Conservation (phyloP, 1,140 invertebrate genomes). For the Archivesica marissinica region DNA sequence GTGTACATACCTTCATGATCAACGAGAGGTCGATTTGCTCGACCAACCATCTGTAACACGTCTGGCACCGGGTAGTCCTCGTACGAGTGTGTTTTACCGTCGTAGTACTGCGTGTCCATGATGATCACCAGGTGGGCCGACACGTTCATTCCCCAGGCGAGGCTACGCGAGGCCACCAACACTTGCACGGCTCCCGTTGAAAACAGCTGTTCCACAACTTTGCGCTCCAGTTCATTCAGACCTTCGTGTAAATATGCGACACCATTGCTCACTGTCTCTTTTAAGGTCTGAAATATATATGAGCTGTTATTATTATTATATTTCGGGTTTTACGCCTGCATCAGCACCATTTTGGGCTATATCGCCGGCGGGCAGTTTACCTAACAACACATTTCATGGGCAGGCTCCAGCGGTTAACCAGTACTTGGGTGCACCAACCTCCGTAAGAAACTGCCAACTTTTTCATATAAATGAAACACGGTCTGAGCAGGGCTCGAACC, state of each 20-base stretch:
- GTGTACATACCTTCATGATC: constrained; percentile 92
- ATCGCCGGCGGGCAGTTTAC: no score
- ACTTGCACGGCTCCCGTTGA: constrained; percentile 97
- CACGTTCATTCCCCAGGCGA: constrained; percentile 96
- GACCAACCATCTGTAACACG: constrained; percentile 98
- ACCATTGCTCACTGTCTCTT: constrained; percentile 89
- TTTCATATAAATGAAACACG: no score
- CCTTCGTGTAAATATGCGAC: constrained; percentile 99
- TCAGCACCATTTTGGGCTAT: no score
- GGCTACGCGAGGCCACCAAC: constrained; percentile 93
- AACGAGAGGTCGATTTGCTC: constrained; percentile 90
- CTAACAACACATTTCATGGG: no score
- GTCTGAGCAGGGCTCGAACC: no score
- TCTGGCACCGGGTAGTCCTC: constrained; percentile 99
- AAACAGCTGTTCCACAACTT: constrained; percentile 96
- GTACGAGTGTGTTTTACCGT: constrained; percentile 93
- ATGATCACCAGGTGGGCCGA: constrained; percentile 96
- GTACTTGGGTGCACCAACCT: no score
- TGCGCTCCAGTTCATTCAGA: constrained; percentile 91
- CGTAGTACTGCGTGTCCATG: constrained; percentile 99
- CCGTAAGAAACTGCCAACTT: no score
- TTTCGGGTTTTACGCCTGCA: no score
- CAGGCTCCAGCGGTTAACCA: no score
- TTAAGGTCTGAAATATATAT: constrained; percentile 81
- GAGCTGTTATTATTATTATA: no score